A percentile compares a stretch with the other conserved stretches of the same genome.
These are phyloP conservation scores for Labroides dimidiatus DNA, from an alignment of 2,797 vertebrate genomes.

Conservation along the genomic window DNA sequence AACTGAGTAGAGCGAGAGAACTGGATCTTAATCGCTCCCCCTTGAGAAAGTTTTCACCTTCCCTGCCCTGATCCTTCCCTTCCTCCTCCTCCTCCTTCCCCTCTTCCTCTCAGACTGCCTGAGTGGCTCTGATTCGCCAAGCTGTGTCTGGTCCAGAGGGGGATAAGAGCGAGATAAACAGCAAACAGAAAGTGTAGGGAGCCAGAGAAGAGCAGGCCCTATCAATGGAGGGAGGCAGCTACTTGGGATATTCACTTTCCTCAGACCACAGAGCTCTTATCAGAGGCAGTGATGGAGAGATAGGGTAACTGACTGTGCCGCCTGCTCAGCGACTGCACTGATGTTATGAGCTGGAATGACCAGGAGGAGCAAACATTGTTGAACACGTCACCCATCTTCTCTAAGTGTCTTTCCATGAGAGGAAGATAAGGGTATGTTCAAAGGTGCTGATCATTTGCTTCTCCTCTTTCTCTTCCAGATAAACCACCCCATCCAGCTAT, in stretches of 20 bases:
- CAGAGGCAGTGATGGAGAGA: conserved; percentile 38
- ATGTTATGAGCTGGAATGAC: conserved; percentile 54
- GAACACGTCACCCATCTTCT: conserved; percentile 9
- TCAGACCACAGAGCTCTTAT: conserved; percentile 38
- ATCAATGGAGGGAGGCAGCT: conserved; percentile 17
- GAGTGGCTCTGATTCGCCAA: conserved; percentile 41
- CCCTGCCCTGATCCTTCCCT: conserved; percentile 32
- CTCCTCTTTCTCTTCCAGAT: conserved; percentile 55
- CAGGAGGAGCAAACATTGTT: conserved; percentile 2
- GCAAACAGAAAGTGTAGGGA: conserved; percentile 52
- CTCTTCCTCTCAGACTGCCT: conserved; percentile 12
- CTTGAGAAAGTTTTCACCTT: conserved; percentile 42
- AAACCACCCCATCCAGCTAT: conserved; percentile 13
- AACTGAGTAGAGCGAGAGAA: conserved; percentile 6
- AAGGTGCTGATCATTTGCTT: conserved; percentile 22
- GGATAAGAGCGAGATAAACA: conserved; percentile 55
- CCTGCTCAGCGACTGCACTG: conserved; percentile 16
- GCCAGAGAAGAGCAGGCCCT: conserved; percentile 18
- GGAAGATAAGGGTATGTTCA: conserved; percentile 1
- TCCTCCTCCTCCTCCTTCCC: background rate
- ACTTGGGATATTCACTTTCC: conserved; percentile 46
- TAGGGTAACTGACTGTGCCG: conserved; percentile 1
- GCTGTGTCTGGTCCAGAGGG: conserved; percentile 29
- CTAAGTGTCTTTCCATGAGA: conserved; percentile 19
- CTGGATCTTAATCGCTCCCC: conserved; percentile 56